phyloP scores from a whole-genome alignment of 2,797 vertebrate genomes.

The Hybognathus amarus region DNA sequence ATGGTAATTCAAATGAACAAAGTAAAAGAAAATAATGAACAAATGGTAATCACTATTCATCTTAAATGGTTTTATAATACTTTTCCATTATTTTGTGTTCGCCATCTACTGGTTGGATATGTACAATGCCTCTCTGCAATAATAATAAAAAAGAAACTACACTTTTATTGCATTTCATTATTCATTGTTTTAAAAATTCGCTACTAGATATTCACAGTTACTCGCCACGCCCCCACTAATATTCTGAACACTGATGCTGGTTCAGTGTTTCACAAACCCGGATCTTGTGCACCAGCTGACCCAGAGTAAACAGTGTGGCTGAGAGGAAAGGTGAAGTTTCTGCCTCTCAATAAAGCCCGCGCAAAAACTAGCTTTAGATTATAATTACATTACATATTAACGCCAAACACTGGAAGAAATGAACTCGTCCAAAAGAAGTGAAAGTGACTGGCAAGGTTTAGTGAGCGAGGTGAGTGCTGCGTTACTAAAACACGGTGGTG shows the following conservation, averaged over 20 bases:
- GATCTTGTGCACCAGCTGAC: slow-evolving; percentile 54
- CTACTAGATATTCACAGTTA: rapidly evolving
- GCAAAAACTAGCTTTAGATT: background rate
- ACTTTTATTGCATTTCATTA: background rate
- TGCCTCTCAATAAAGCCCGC: background rate
- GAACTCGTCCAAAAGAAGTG: slow-evolving; percentile 81
- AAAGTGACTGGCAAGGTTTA: slow-evolving; percentile 93
- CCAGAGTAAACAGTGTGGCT: slow-evolving; percentile 42
- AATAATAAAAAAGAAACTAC: background rate
- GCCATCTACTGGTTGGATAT: slow-evolving; percentile 2
- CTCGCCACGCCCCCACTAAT: background rate
- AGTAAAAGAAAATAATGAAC: background rate
- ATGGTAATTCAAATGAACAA: background rate
- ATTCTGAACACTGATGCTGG: background rate
- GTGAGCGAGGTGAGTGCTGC: slow-evolving; percentile 88
- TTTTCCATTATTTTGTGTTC: background rate
- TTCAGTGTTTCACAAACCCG: slow-evolving; percentile 32
- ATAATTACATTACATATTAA: background rate
- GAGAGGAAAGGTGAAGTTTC: background rate
- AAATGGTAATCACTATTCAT: background rate
- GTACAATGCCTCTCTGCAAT: background rate
- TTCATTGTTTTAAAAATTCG: background rate
- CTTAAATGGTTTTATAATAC: background rate
- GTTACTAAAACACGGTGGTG: background rate
- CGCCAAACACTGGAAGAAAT: slow-evolving; percentile 66